These are phyloP conservation scores for Caenorhabditis brenneri DNA, from an alignment of 1,140 invertebrate species.

Conservation along the genomic window DNA sequence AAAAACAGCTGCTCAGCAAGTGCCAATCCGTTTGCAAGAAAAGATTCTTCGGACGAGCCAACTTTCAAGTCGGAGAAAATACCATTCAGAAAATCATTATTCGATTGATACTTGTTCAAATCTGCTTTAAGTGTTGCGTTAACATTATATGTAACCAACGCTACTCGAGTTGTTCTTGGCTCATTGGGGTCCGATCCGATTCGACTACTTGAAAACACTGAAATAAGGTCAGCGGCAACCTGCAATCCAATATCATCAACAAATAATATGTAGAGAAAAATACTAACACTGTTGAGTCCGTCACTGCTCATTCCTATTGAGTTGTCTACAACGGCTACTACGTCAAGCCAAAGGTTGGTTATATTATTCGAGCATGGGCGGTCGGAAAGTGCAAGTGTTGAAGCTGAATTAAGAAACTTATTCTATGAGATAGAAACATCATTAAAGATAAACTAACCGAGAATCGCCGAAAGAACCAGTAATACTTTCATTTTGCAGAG, in stretches of 20 bases:
- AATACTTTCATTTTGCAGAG: too few species aligned
- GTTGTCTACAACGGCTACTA: background rate
- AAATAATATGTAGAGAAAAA: background rate
- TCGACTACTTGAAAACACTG: background rate
- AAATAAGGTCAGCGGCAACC: background rate
- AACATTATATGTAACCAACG: background rate
- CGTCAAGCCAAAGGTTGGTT: background rate
- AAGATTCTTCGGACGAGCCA: background rate
- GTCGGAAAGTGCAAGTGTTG: background rate
- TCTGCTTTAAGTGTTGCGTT: background rate
- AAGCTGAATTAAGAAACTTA: too few species aligned
- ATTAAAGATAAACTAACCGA: too few species aligned
- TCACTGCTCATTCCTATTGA: background rate
- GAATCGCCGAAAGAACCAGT: too few species aligned
- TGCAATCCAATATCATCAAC: background rate
- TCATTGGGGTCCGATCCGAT: background rate
- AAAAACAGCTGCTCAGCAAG: background rate
- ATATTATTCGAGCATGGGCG: background rate
- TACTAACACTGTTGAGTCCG: background rate
- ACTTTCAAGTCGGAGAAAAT: background rate
- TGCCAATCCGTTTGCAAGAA: background rate
- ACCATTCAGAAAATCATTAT: background rate
- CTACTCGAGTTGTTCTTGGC: background rate
- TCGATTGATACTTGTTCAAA: background rate
- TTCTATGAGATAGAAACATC: too few species aligned